Evolutionary conservation across 1,140 invertebrate genomes (phyloP).

Genomic region (Macrosteles quadrilineatus): DNA sequence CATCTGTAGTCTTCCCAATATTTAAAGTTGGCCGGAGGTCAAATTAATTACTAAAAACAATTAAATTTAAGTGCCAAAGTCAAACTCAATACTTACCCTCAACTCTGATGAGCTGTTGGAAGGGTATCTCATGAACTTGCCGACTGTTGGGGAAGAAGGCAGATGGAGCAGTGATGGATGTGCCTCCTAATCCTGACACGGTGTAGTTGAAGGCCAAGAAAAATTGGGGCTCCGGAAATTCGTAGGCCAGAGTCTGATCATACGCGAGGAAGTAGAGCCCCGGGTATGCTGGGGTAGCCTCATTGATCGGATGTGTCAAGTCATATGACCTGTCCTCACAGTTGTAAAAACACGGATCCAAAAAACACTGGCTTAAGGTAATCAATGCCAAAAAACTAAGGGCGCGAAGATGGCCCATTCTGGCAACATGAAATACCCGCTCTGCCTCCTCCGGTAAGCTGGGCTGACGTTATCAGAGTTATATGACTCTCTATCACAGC

Average conservation of each 20-base stretch:
- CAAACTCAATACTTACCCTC: no score
- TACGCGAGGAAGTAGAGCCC: slow-evolving; percentile 2
- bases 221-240: slow-evolving; percentile 10
- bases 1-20: no score
- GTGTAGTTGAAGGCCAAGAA: slow-evolving; percentile 15
- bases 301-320: neutral
- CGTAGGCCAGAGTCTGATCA: slow-evolving; percentile 1
- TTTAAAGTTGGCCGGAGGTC: no score
- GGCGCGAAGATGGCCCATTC: neutral
- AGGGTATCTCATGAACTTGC: neutral
- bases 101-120: neutral
- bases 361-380: neutral
- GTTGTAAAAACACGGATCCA: slow-evolving; percentile 21
- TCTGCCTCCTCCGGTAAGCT: neutral
- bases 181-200: neutral
- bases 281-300: neutral
- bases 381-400: slow-evolving; percentile 12
- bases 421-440: slow-evolving; percentile 8
- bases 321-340: slow-evolving; percentile 13
- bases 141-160: slow-evolving; percentile 19
- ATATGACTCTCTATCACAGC: neutral
- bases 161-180: neutral
- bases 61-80: no score
- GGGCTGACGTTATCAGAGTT: slow-evolving; percentile 23
- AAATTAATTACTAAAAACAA: no score